A percentile compares a stretch with the other conserved stretches of the same genome.
phyloP scores from a whole-genome alignment of 2,797 vertebrate genomes.

The Agapornis canus region DNA sequence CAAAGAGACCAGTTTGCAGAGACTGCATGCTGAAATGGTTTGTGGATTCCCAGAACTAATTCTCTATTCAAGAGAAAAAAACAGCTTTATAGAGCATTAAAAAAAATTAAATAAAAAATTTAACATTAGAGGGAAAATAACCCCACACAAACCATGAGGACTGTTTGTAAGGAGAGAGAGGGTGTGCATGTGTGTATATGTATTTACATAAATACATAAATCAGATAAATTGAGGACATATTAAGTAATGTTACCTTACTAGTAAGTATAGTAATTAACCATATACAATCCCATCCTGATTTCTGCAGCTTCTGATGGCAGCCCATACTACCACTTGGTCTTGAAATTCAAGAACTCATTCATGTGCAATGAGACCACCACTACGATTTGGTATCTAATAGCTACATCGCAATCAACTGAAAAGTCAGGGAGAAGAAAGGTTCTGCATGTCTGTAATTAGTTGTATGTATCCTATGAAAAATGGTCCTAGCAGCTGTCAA shows the following conservation, averaged over 20 bases:
- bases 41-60: background rate
- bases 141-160: background rate
- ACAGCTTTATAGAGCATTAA: background rate
- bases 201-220: background rate
- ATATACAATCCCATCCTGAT: background rate
- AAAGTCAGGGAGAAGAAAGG: background rate
- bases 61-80: background rate
- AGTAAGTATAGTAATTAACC: background rate
- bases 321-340: background rate
- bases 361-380: background rate
- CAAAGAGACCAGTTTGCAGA: background rate
- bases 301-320: background rate
- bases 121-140: background rate
- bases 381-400: background rate
- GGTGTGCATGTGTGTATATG: rapidly evolving
- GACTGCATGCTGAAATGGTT: background rate
- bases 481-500: background rate
- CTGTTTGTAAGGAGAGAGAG: background rate
- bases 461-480: background rate
- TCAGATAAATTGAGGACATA: background rate
- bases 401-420: background rate
- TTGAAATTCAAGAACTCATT: background rate
- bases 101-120: background rate
- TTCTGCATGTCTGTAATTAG: background rate
- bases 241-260: background rate